Base-by-base conservation (phyloP, 2,797 vertebrate species). In the Halcyon leucocephala region DNA sequence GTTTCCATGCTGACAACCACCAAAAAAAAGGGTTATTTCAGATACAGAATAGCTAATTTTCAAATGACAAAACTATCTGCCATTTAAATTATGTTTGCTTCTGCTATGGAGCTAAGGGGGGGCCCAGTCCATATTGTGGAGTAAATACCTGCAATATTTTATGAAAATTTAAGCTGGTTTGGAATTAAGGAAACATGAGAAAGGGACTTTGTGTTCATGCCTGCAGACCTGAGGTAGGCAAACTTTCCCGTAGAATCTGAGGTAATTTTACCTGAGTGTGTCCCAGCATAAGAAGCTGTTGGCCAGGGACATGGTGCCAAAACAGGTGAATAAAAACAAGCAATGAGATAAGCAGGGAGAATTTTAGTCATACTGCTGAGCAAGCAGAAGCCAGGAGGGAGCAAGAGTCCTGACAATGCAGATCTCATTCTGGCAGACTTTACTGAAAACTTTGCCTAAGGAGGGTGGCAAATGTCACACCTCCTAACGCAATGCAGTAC, bases 1-100 rank as follows among this genome's bases (percentile, higher is more conserved):
- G 78, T 93, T 89, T 86, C 91, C 82, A 78, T 69, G 85, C 93
- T 89, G 91, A 91, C 93, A 77, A 60, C 65, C 74, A 86, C 60
- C n/a, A n/a, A 41, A 62, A 57, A 82, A 73, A 42, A 58, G 8
- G 29, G 46, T 71, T 93, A 61, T 87, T 91, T 81, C 79, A 84
- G 73, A 55, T 24, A 60, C 24, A 55, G 69, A 51, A 15, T 4
- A 86, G 85, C 51, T 89, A 70, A 89, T 96, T 96, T 87, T 81
- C 88, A 81, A 84, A 86, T 76, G 44, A 86, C 66, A 86, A 69
- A 91, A 84, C 74, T 89, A 73, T 78, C 89, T 91, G 73, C 82
- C 67, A 81, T 80, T 89, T 91, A 65, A 76, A 89, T 91, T 46
- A 76, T 14, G 73, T 77, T 86, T 62, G 49, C 49, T 67, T 55